A percentile compares a stretch with the other conserved stretches of the same genome.
These are phyloP conservation scores for Habropoda laboriosa DNA, from an alignment of 1,140 invertebrate species.

Conservation along the genomic window DNA sequence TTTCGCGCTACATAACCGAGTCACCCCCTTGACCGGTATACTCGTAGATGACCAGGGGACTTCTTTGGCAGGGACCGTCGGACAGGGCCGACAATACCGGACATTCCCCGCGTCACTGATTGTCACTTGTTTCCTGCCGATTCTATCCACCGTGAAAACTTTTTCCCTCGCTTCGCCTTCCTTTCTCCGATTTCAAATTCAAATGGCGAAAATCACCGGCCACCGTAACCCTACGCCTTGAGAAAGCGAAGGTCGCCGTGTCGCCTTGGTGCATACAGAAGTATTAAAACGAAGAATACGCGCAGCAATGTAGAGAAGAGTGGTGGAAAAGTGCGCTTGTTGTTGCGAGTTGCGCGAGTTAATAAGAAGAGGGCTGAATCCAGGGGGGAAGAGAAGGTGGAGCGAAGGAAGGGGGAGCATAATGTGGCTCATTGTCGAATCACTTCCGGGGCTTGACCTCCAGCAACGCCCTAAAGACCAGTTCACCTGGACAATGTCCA, in stretches of 20 bases:
- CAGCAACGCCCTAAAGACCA: conserved; percentile 67
- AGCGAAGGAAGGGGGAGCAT: conserved; percentile 44
- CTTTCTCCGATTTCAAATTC: conserved; percentile 71
- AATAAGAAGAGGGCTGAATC: conserved; percentile 49
- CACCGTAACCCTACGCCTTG: conserved; percentile 81
- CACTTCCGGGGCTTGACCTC: conserved; percentile 77
- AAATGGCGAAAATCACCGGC: conserved; percentile 71
- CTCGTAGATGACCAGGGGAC: conserved; percentile 66
- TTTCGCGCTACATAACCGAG: conserved; percentile 15
- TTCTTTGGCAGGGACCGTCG: conserved; percentile 65
- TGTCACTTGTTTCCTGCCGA: conserved; percentile 79
- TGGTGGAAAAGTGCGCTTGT: not conserved
- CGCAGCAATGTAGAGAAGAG: no score
- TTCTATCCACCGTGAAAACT: conserved; percentile 9
- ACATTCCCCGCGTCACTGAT: conserved; percentile 74
- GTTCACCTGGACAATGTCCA: conserved; percentile 71
- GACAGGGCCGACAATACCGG: conserved; percentile 74
- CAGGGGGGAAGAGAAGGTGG: conserved; percentile 46
- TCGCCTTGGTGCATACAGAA: not conserved
- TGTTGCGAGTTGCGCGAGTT: conserved; percentile 49
- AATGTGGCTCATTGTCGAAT: conserved; percentile 76
- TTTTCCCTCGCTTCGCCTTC: conserved; percentile 29
- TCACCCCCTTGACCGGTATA: conserved; percentile 62
- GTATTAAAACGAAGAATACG: no score
- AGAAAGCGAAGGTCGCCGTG: conserved; percentile 68